phyloP scores from a whole-genome alignment of 30 jellyfish, hydroid and myxozoan species.

The Turritopsis dohrnii region DNA sequence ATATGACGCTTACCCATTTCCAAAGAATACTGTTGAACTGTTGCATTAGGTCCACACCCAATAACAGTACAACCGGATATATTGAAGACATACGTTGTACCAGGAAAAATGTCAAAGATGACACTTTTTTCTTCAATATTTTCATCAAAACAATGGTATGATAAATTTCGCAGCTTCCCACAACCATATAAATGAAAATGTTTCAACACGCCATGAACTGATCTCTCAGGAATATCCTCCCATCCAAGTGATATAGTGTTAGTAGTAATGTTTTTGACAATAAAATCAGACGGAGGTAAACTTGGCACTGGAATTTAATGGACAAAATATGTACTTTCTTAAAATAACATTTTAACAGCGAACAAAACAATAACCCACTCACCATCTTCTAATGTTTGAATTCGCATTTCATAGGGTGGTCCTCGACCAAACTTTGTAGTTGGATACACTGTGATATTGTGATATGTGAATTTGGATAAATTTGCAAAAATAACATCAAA shows the following conservation, averaged over 20 bases:
- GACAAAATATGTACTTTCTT: neutral
- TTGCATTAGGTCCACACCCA: constrained; percentile 7
- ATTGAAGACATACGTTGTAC: neutral
- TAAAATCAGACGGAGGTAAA: neutral
- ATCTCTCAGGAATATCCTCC: neutral
- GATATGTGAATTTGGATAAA: constrained; percentile 3
- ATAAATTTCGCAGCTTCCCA: neutral
- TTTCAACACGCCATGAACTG: neutral
- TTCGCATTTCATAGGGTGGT: neutral
- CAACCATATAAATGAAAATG: neutral
- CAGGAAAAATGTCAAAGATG: neutral
- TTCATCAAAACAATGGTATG: neutral
- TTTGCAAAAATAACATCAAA: neutral
- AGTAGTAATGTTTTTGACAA: neutral
- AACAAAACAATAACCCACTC: neutral
- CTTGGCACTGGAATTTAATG: neutral
- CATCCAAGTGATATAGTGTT: neutral
- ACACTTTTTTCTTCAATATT: neutral
- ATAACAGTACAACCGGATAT: neutral
- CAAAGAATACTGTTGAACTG: neutral
- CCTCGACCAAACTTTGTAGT: constrained; percentile 16
- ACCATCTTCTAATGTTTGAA: constrained; percentile 7
- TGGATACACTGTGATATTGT: neutral
- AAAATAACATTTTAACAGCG: neutral
- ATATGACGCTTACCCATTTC: constrained; percentile 7